These are phyloP conservation scores for Mastomys natalensis DNA, from an alignment of 2,113 vertebrate species.

Conservation along the genomic window DNA sequence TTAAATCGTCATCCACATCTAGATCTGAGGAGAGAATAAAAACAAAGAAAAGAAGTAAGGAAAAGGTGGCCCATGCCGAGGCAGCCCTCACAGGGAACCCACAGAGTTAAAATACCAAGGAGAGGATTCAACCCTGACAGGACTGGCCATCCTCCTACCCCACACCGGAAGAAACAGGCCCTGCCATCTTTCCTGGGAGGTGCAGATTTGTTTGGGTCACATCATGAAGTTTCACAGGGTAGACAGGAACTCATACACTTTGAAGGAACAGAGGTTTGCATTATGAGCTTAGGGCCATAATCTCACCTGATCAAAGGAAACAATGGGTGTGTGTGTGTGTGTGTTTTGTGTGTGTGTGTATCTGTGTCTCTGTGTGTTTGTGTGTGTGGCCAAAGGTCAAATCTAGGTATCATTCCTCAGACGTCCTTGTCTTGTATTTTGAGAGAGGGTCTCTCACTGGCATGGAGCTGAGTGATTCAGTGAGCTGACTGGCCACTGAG, in stretches of 20 bases:
- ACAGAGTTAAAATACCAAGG: background rate
- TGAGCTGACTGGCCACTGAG: background rate
- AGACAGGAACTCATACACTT: background rate
- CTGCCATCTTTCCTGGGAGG: background rate
- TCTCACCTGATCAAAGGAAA: constrained; percentile 1
- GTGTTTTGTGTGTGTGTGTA: background rate
- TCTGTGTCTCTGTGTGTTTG: background rate
- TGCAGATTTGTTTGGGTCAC: background rate
- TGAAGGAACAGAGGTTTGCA: background rate
- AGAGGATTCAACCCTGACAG: background rate
- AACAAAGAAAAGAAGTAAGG: constrained; percentile 66
- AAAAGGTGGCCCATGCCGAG: background rate
- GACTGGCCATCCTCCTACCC: background rate
- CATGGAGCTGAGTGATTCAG: background rate
- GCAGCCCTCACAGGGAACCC: background rate
- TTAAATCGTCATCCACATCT: constrained; percentile 95
- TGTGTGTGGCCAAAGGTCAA: background rate
- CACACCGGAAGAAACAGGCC: background rate
- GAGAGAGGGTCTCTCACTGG: background rate
- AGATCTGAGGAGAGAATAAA: constrained; percentile 91
- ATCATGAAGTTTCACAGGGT: background rate
- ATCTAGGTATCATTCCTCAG: background rate
- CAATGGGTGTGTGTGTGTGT: background rate
- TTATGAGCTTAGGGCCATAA: background rate
- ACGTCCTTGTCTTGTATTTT: background rate